phyloP scores from a whole-genome alignment of 2,113 vertebrate genomes.

The human region DNA sequence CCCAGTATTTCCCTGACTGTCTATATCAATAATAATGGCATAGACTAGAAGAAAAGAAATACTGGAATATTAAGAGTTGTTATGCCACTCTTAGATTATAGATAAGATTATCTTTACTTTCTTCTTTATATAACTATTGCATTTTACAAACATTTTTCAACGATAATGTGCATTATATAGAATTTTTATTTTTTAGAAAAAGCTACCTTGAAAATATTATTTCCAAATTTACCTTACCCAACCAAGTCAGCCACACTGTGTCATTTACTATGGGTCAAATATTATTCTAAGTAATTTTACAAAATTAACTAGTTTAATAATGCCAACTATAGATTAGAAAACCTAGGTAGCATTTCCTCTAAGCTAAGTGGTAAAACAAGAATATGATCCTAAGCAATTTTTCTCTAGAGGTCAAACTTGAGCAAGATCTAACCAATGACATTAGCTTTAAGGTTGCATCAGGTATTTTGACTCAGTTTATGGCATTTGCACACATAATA shows the following conservation, averaged over 20 bases:
- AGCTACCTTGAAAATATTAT: not conserved
- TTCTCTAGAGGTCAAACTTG: not conserved
- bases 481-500: not conserved
- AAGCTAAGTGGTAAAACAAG: not conserved
- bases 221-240: not conserved
- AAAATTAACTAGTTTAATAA: constrained; percentile 17
- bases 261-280: not conserved
- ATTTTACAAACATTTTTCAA: not conserved
- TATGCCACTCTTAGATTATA: not conserved
- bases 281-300: not conserved
- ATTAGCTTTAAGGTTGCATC: not conserved
- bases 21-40: not conserved
- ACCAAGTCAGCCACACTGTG: not conserved
- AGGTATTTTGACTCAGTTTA: not conserved
- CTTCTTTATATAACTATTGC: not conserved
- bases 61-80: not conserved
- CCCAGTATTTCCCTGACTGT: no score
- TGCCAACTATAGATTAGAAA: not conserved
- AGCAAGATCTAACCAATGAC: not conserved
- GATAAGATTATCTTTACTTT: not conserved
- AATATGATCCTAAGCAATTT: not conserved
- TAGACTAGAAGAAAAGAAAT: not conserved
- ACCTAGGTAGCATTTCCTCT: not conserved
- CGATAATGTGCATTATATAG: not conserved
- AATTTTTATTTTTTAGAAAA: not conserved